Evolutionary conservation across 2,113 vertebrate species (phyloP).

Genomic region (Beaufortia kweichowensis): DNA sequence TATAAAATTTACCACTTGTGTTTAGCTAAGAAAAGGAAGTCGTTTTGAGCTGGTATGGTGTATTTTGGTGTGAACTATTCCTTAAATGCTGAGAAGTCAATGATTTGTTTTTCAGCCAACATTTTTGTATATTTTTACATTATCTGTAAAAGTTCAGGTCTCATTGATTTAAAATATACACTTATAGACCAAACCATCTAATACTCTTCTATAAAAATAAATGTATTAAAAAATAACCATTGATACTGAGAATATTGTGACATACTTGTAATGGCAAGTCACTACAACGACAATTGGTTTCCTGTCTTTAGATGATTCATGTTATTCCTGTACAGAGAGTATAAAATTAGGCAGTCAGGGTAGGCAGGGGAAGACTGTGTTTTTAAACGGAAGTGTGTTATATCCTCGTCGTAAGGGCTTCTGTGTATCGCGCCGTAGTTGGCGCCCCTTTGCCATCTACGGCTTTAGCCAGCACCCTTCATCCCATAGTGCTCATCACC

Average conservation of each 20-base stretch:
- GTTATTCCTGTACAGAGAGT: slow-evolving; percentile 42
- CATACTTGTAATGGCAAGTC: slow-evolving; percentile 19
- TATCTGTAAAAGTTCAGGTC: too few species aligned
- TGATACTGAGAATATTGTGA: background rate
- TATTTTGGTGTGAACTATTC: too few species aligned
- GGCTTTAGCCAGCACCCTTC: slow-evolving; percentile 35
- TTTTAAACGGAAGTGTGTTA: slow-evolving; percentile 53
- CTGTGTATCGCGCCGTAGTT: slow-evolving; percentile 17
- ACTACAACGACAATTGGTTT: slow-evolving; percentile 19
- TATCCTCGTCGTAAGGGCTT: slow-evolving; percentile 43
- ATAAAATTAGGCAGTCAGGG: slow-evolving; percentile 41
- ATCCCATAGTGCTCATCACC: slow-evolving; percentile 19
- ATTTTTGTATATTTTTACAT: too few species aligned
- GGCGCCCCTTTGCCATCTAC: background rate
- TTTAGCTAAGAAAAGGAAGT: too few species aligned
- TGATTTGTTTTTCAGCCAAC: too few species aligned
- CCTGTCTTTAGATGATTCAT: slow-evolving; percentile 46
- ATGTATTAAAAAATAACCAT: background rate
- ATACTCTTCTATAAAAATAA: too few species aligned
- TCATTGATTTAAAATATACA: too few species aligned
- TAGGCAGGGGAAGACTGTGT: slow-evolving; percentile 48
- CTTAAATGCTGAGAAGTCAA: too few species aligned
- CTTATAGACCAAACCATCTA: too few species aligned
- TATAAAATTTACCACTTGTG: too few species aligned
- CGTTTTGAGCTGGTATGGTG: too few species aligned